Conservation (phyloP, 2,113 vertebrate species). For the Nothoprocta pentlandii region DNA sequence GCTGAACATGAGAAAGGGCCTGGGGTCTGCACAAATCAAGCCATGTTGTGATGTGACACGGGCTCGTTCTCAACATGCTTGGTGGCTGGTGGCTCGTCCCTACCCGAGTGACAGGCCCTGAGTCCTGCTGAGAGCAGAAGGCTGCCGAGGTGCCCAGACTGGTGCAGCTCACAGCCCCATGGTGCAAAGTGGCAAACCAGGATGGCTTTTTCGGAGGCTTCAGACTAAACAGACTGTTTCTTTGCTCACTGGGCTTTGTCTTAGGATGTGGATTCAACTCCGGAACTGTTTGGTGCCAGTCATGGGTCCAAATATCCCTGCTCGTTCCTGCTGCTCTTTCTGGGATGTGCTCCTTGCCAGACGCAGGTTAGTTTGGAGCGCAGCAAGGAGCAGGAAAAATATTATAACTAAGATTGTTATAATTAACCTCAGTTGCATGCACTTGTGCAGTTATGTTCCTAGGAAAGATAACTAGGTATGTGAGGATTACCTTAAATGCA, state of each 20-base stretch:
- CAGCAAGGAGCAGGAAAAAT: not conserved
- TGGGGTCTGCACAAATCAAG: not conserved
- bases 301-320: no score
- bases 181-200: no score
- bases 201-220: no score
- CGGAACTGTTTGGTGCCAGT: no score
- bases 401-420: not conserved
- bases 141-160: not conserved
- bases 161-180: not conserved
- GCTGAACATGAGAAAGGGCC: fast-evolving
- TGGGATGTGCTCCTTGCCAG: no score
- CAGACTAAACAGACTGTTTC: no score
- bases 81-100: not conserved
- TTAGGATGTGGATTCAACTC: no score
- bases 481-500: not conserved
- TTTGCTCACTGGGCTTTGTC: no score
- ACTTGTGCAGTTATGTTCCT: not conserved
- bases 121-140: not conserved
- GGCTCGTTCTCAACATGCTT: not conserved
- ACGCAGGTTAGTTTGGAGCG: not conserved
- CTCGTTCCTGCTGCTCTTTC: no score
- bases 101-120: not conserved
- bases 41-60: fast-evolving
- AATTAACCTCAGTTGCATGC: not conserved
- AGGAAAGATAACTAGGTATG: not conserved